Base-by-base conservation (phyloP, 2,797 vertebrate genomes). In the Microcaecilia unicolor region DNA sequence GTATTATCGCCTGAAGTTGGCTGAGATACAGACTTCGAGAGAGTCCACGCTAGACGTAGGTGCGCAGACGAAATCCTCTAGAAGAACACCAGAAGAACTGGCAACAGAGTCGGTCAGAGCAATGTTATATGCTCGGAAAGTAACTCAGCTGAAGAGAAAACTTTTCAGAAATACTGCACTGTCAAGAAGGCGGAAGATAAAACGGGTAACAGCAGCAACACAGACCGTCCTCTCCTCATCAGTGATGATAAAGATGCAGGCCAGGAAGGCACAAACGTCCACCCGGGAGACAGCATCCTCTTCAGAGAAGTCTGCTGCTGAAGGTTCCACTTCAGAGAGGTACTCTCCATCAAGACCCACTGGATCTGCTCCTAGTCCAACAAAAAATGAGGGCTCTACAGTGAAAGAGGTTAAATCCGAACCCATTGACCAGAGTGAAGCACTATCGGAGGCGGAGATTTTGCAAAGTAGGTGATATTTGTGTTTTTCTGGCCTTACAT, bases 1-100 rank as follows among this genome's bases (percentile, higher is more conserved):
- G 26, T 85, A 84, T 16, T 86, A 76, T 31, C 61, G 59, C 8
- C 66, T 84, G 44, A 78, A 73, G 54, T 25, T 85, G n/a, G 39
- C 66, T 0, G 76, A 84, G 44, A 30, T 16, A 15, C 65, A 80
- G 22, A 57, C 61, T 12, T 18, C 42, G 23, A 34, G 22, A 2
- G 15, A 44, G 1, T 7, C 32, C 2, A 20, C 32, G 3, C 48
- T 38, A 17, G 47, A 61, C 15, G 41, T 3, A 18, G 31, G 10
- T 3, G 34, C 2, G n/a, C 29, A 42, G 14, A 53, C 23, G 25
- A 35, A 44, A 6, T 47, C 44, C n/a, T 36, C 22, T 23, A 52
- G 44, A 31, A 51, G 42, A 0, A 22, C 48, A 1, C 50, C 58
- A 0, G 66, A 70, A 5, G 62, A 60, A 15, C 43, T 51, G 1